These are phyloP conservation scores for Danaus melanippus DNA, from an alignment of 1,140 invertebrate species.

Conservation along the genomic window DNA sequence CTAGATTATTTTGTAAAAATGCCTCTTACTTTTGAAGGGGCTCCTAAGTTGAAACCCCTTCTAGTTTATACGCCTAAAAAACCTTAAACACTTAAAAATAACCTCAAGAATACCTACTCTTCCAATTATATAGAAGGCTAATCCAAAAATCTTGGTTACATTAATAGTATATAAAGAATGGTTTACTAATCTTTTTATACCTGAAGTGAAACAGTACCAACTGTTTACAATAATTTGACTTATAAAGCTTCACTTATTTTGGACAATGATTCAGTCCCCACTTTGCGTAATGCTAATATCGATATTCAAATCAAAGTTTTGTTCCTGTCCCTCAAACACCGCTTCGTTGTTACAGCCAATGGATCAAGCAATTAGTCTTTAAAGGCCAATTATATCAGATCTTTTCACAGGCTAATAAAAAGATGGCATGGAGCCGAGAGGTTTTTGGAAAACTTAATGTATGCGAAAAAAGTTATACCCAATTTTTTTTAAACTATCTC, in stretches of 20 bases:
- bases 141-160: constrained; percentile 50
- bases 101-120: constrained; percentile 25
- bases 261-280: constrained; percentile 37
- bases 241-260: constrained; percentile 52
- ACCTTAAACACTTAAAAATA: constrained; percentile 33
- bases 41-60: constrained; percentile 32
- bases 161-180: constrained; percentile 38
- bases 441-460: constrained; percentile 6
- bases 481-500: too few species aligned
- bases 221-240: constrained; percentile 30
- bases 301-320: constrained; percentile 24
- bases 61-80: constrained; percentile 37
- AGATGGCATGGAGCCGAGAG: constrained; percentile 5
- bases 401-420: constrained; percentile 8
- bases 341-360: constrained; percentile 68
- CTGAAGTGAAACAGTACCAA: constrained; percentile 33
- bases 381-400: constrained; percentile 21
- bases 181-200: constrained; percentile 41
- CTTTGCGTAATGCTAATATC: constrained; percentile 2
- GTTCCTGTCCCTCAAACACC: constrained; percentile 62
- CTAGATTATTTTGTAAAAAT: constrained; percentile 50
- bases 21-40: constrained; percentile 36
- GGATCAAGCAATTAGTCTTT: constrained; percentile 60
- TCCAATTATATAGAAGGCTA: constrained; percentile 37
- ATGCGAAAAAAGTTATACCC: too few species aligned